phyloP scores from a whole-genome alignment of 2,797 vertebrate genomes.

The Allobates femoralis region DNA sequence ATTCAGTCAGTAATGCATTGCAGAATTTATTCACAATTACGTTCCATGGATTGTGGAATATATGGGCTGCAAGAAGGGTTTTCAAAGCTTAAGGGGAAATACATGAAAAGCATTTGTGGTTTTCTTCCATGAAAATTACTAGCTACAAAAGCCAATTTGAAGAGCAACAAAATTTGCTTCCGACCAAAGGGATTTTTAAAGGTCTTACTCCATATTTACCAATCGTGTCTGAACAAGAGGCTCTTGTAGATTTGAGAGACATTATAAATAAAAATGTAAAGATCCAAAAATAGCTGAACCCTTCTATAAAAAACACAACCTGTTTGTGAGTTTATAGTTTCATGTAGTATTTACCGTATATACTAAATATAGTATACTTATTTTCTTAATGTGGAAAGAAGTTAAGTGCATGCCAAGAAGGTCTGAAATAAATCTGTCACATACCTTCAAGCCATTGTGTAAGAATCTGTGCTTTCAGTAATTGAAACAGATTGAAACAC shows the following conservation, averaged over 20 bases:
- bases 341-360: slow-evolving; percentile 9
- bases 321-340: background rate
- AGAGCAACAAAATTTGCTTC: slow-evolving; percentile 57
- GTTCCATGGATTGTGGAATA: slow-evolving; percentile 28
- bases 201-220: slow-evolving; percentile 20
- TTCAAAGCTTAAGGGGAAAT: slow-evolving; percentile 54
- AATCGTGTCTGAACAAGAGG: slow-evolving; percentile 41
- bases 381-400: slow-evolving; percentile 6
- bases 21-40: slow-evolving; percentile 44
- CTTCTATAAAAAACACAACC: slow-evolving; percentile 26
- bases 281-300: slow-evolving; percentile 43
- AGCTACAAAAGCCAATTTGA: slow-evolving; percentile 51
- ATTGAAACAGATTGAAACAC: background rate
- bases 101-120: slow-evolving; percentile 61
- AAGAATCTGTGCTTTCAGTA: slow-evolving; percentile 4
- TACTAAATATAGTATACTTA: slow-evolving; percentile 41
- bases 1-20: slow-evolving; percentile 27
- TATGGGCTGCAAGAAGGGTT: slow-evolving; percentile 16
- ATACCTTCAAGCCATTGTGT: slow-evolving; percentile 24
- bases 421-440: slow-evolving; percentile 39
- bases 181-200: slow-evolving; percentile 52
- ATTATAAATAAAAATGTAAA: slow-evolving; percentile 38
- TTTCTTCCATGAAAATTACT: slow-evolving; percentile 60
- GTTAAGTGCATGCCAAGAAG: slow-evolving; percentile 27
- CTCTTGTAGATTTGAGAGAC: slow-evolving; percentile 41